Evolutionary conservation across 2,888 invertebrate species (phyloP), one percentile per base, ranked within the genome.

Genomic region (Tachystola acroxantha): DNA sequence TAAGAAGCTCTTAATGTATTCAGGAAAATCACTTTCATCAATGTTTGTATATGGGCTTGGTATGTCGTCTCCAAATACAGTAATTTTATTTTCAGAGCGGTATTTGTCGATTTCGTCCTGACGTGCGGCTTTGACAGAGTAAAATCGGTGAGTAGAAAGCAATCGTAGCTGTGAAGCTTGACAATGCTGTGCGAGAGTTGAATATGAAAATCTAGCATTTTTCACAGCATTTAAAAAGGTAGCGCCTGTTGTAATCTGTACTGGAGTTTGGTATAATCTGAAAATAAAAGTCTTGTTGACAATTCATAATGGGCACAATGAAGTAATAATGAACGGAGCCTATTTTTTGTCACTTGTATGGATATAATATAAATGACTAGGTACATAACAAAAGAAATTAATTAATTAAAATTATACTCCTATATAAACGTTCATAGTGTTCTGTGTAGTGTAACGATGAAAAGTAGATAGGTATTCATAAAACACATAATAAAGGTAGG

Each of bases 11-110:
- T 91, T 91, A 25, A 93, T 90, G 47, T 91, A 91, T 50, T 91
- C 91, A 4, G 94, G 94, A 61, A 94, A 93, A 43, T 89, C 89
- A 47, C 92, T 91, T 53, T 92, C 93, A 37, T 92, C 91, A 67
- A 96, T 94, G 49, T 89, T 88, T 53, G 91, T 89, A 43, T 93
- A 92, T 7, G 95, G 95, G 57, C 91, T 91, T 2, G 95, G 94
- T 42, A 93, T 84, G 57, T 90, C 70, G 2, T 87, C 76, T 10
- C 95, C 95, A 44, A 91, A 89, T 1, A 94, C 84, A 2, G 93
- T 94, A 36, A 96, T 92, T 62, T 93, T 91, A 50, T 93, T 89
- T 27, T 89, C 86, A 45, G 76, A 80, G 35, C 92, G 88, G 64
- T 90, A 94, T 19, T 88, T 79, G 47, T 91, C 88, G 24, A 93